Percentiles rank a stretch among this genome's conserved stretches.
Conservation (phyloP, 2,888 invertebrate species). For the Chrysina gloriosa region DNA sequence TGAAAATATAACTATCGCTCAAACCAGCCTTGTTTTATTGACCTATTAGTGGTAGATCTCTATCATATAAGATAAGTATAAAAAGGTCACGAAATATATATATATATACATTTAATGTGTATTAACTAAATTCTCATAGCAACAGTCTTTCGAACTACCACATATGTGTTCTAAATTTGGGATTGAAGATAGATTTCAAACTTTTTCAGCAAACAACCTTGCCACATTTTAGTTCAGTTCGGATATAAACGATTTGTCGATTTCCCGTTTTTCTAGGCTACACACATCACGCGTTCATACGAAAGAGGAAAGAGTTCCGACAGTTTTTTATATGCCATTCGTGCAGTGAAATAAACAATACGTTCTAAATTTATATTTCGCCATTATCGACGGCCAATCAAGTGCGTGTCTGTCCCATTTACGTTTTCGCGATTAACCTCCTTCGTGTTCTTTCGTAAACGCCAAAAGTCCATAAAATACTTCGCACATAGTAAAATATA, state of each 20-base stretch:
- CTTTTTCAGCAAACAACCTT: not conserved
- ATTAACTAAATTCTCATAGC: too few species aligned
- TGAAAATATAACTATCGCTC: too few species aligned
- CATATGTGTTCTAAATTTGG: too few species aligned
- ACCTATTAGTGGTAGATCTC: too few species aligned
- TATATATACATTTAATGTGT: too few species aligned
- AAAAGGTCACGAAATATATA: too few species aligned
- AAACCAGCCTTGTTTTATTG: too few species aligned
- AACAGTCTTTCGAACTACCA: too few species aligned
- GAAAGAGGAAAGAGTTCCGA: not conserved
- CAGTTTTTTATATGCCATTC: conserved; percentile 1
- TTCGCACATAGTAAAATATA: not conserved
- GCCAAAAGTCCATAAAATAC: conserved; percentile 15
- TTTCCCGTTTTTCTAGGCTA: not conserved
- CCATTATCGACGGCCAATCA: conserved; percentile 30
- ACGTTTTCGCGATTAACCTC: conserved; percentile 24
- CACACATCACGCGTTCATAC: conserved; percentile 4
- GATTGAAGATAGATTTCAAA: too few species aligned
- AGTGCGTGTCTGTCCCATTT: conserved; percentile 27
- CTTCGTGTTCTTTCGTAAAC: conserved; percentile 8
- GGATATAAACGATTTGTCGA: not conserved
- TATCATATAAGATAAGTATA: too few species aligned
- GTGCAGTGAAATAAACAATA: conserved; percentile 13
- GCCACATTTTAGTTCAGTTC: not conserved
- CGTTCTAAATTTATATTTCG: conserved; percentile 22